Evolutionary conservation across 2,113 vertebrate genomes (phyloP).

Genomic region (Paracanthobrama guichenoti): DNA sequence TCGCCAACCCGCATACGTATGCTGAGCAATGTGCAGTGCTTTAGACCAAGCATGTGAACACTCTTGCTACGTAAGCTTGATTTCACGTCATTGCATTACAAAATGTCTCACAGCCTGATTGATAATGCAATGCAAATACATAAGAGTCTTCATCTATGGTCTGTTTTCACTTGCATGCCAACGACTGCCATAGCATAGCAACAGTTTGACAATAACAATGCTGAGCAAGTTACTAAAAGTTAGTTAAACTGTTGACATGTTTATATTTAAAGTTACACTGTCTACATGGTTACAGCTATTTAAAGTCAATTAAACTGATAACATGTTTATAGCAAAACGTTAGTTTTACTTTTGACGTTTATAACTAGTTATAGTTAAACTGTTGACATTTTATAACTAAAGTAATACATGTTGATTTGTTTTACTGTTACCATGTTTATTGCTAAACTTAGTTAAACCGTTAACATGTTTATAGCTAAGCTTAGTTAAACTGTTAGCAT

Average conservation of each 20-base stretch:
- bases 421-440: too few relatives aligned
- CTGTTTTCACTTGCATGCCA: neutral
- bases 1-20: neutral
- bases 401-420: too few relatives aligned
- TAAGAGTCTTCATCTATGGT: neutral
- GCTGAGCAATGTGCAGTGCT: neutral
- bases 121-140: neutral
- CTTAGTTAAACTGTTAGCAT: too few relatives aligned
- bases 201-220: neutral
- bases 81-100: neutral
- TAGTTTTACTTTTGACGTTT: too few relatives aligned
- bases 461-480: neutral
- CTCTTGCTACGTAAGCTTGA: neutral
- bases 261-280: too few relatives aligned
- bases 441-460: neutral
- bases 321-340: neutral
- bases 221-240: neutral
- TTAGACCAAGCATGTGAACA: conserved; percentile 8
- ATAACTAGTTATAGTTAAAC: neutral
- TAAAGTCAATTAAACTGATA: neutral
- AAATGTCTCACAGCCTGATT: neutral
- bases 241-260: too few relatives aligned
- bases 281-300: too few relatives aligned
- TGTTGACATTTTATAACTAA: too few relatives aligned
- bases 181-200: too few relatives aligned